phyloP scores from a whole-genome alignment of 35 echinoderm and acorn worm genomes.

The Amphiura filiformis region DNA sequence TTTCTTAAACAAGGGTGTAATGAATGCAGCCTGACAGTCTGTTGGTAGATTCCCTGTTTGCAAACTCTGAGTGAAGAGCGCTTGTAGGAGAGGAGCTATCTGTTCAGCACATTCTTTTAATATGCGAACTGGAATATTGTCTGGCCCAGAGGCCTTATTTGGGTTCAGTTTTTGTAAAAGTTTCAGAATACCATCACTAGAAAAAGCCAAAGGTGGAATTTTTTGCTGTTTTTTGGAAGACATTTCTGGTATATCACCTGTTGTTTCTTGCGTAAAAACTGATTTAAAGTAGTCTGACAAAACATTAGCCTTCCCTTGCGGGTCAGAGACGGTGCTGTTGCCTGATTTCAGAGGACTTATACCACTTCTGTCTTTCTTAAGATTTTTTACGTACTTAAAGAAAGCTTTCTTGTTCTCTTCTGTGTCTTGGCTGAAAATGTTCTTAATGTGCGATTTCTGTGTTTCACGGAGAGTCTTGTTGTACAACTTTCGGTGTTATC shows the following conservation, averaged over 20 bases:
- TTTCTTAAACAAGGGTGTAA: neutral
- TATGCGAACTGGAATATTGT: neutral
- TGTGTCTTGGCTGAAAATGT: neutral
- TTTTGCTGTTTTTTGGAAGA: neutral
- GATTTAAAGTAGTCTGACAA: neutral
- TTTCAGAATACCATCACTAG: neutral
- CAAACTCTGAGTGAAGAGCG: neutral
- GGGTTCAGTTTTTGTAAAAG: neutral
- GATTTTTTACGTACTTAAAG: neutral
- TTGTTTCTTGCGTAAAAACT: neutral
- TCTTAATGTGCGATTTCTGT: neutral
- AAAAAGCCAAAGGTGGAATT: neutral
- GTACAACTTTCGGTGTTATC: neutral
- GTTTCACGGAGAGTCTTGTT: conserved; percentile 13
- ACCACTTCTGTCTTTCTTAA: neutral
- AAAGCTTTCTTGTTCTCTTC: conserved; percentile 25
- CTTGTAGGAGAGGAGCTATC: conserved; percentile 5
- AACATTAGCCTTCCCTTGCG: conserved; percentile 2
- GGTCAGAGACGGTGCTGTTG: neutral
- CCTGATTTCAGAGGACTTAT: neutral
- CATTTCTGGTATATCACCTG: neutral
- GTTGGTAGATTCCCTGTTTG: neutral
- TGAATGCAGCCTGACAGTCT: neutral
- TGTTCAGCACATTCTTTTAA: neutral
- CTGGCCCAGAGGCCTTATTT: conserved; percentile 3